Base-by-base conservation (phyloP, 2,797 vertebrate genomes). In the Odontamblyopus lacepedii region DNA sequence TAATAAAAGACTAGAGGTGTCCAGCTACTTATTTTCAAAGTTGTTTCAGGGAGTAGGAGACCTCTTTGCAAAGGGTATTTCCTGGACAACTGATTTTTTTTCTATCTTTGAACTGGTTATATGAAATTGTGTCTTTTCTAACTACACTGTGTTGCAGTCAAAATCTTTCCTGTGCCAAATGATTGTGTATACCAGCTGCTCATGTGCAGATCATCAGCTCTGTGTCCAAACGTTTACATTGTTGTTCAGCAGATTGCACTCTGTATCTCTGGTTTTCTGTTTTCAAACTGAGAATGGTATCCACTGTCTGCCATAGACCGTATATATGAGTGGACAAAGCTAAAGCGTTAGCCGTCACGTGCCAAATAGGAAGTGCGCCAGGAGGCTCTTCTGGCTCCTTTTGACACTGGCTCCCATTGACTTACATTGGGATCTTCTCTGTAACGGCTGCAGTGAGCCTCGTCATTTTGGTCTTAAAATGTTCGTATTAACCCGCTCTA, bases 201-300 rank as follows among this genome's bases (percentile, higher is more conserved):
- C 61, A 23, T 12, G 41, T 44, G 23, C 23, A 23, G 23, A 23
- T 23, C 23, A 23, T 23, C 23, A 23, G 23, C 23, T 23, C 23
- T 23, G 15, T 35, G 1, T 2, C 0, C 64, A 50, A 30, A 62
- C 30, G 35, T 70, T 73, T 72, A 62, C 48, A 44, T 56, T 51
- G 61, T 78, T 80, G 84, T 84, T 67, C 64, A 23, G 80, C 71
- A 83, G 79, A 78, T 79, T 71, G 29, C 65, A 68, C 48, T n/a
- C 66, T 23, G 23, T 23, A 23, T 23, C 23, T 23, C 23, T 23
- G 23, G 23, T 23, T 23, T 23, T 23, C 23, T 70, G 70, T 69
- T 78, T 71, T 38, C 48, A 76, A 70, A 63, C 55, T 70, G 38
- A 72, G 19, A 56, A n/a, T n/a, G 18, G 23, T 23, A 23, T 23